Evolutionary conservation across 2,113 vertebrate genomes (phyloP), one percentile per base, ranked within the genome.

Genomic region (Proteles cristata): DNA sequence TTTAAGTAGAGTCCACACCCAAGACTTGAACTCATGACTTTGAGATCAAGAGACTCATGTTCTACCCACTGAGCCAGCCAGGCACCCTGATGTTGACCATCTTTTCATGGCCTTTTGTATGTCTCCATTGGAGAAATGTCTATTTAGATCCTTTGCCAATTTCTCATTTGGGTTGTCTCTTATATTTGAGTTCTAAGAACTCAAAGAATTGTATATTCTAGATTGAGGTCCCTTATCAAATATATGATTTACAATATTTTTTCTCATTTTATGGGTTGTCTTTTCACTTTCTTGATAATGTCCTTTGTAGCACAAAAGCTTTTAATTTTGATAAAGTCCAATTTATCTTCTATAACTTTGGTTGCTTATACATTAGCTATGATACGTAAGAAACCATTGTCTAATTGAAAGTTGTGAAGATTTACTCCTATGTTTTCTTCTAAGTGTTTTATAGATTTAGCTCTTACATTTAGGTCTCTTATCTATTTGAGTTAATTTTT

Each of bases 321-420:
- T 96, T 58, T 88, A 93, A 66, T 68, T 88, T 88, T 93, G 79
- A 61, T 76, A 2, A 88, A 96, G 50, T 89, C 16, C 35, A 68
- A 1, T 77, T 35, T 48, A 17, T 87, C 14, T 73, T 17, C 65
- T 74, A 65, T 53, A 55, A 89, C 33, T 50, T 69, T 50, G 12
- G 61, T 89, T 69, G 28, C 45, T 83, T 89, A 12, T 50, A 73
- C 21, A 58, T 53, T 23, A 21, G 21, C 9, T 77, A 5, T 21
- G 3, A 21, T 21, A 50, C 25, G 19, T 79, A 31, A 43, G 33
- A 79, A 77, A 43, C 48, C 25, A 28, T 48, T 80, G 12, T 19
- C 55, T 89, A 15, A 28, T 33, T 84, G 48, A 90, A 76, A 82
- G 25, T 85, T 17, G 14, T 68, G 35, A 92, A 84, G 33, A 66